Evolutionary conservation across 1,140 invertebrate species (phyloP), one percentile per base, ranked within the genome.

Genomic region (Platorchestia sp.): DNA sequence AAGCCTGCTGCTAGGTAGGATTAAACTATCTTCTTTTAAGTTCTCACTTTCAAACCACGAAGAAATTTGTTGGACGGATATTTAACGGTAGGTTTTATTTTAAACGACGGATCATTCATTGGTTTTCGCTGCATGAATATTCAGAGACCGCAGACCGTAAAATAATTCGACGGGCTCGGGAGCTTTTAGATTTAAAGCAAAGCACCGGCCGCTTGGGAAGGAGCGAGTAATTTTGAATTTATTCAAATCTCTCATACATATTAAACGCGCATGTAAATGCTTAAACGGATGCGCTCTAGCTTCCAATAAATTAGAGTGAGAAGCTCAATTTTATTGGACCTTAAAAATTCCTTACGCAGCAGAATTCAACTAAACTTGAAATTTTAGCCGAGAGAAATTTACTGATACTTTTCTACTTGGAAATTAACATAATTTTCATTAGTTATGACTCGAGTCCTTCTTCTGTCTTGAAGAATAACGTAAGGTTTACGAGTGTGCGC

Each of bases 201-300:
- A 75, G 59, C 14, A 36, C 14, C 59, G 14, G 59, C 59, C 59
- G 59, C 27, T n/a, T 14, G 59, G 59, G 59, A 75, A 75, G 59
- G 59, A 75, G 36, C 59, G 10, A 10, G 59, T 75, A 75, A 75
- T 75, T 75, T 75, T 22, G 59, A 75, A 75, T 75, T 75, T 75
- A 75, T 75, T 75, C 59, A 27, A 75, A 75, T 75, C 59, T 75
- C 59, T 75, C 59, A 75, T 75, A 75, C 59, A 75, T 75, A 75
- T 75, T 75, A 75, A 75, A 36, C 59, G 59, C 10, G 59, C 59
- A 75, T 75, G 27, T 75, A 75, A 75, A 75, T 75, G 59, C 36
- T 75, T 75, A 75, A 75, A 36, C 59, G 14, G 59, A 3, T 36
- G 59, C 59, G 59, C 27, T 10, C 59, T 36, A 75, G 59, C 59